Percentiles rank a stretch among this genome's conserved stretches.
phyloP scores from a whole-genome alignment of 2,113 vertebrate genomes.

The Lampris megalopsis region DNA sequence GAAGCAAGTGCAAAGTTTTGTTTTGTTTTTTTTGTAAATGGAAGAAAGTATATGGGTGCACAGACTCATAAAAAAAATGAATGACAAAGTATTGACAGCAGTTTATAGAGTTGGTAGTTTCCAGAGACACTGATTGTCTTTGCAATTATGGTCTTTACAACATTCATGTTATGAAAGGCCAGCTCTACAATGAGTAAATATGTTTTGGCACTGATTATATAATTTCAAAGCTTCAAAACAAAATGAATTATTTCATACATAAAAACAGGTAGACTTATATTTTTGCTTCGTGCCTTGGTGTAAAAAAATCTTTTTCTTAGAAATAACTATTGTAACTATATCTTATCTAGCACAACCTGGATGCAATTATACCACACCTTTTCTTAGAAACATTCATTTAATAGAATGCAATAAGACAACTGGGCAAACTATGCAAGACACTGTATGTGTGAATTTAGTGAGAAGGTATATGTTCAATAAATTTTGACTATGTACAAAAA shows the following conservation, averaged over 20 bases:
- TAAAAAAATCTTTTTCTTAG: slow-evolving; percentile 69
- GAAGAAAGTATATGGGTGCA: slow-evolving; percentile 35
- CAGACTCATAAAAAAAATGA: slow-evolving; percentile 41
- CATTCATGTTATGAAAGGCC: slow-evolving; percentile 48
- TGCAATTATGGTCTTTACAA: slow-evolving; percentile 67
- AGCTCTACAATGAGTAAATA: slow-evolving; percentile 57
- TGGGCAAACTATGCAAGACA: slow-evolving; percentile 54
- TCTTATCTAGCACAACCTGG: slow-evolving; percentile 56
- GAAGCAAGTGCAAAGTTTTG: slow-evolving; percentile 17
- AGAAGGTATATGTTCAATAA: slow-evolving; percentile 74
- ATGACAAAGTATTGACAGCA: slow-evolving; percentile 59
- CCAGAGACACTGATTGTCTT: slow-evolving; percentile 64
- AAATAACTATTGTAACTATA: slow-evolving; percentile 54
- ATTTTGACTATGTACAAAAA: slow-evolving; percentile 85
- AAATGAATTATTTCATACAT: slow-evolving; percentile 59
- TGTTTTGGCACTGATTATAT: slow-evolving; percentile 66
- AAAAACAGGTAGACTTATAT: slow-evolving; percentile 43
- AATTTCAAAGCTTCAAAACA: slow-evolving; percentile 66
- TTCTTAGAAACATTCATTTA: slow-evolving; percentile 64
- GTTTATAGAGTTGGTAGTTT: slow-evolving; percentile 64
- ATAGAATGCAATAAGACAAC: slow-evolving; percentile 60
- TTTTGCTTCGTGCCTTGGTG: slow-evolving; percentile 49
- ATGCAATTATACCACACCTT: slow-evolving; percentile 78
- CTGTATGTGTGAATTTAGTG: slow-evolving; percentile 44
- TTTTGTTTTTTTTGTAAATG: slow-evolving; percentile 28